phyloP scores from a whole-genome alignment of 2,888 invertebrate genomes.

The Eupsilia transversa region DNA sequence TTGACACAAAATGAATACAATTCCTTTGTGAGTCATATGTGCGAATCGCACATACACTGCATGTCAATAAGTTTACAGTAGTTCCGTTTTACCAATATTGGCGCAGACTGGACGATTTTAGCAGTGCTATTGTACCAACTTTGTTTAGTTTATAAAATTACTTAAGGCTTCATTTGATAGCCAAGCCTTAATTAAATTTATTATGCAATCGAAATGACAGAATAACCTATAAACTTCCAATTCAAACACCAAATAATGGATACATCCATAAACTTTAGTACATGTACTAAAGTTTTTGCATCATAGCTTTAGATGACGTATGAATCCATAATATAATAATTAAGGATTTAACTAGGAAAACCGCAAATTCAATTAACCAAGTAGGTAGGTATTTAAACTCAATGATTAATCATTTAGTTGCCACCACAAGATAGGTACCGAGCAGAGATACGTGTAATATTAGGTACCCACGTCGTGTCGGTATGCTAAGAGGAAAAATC shows the following conservation, averaged over 20 bases:
- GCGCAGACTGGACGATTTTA: slow-evolving; percentile 43
- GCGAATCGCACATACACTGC: slow-evolving; percentile 48
- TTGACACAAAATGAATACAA: slow-evolving; percentile 54
- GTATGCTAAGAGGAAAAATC: slow-evolving; percentile 61
- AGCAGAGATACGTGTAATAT: neutral
- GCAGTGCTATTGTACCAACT: slow-evolving; percentile 42
- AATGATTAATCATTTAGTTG: slow-evolving; percentile 42
- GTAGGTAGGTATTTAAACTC: slow-evolving; percentile 8
- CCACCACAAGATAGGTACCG: slow-evolving; percentile 44
- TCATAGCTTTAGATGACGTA: neutral
- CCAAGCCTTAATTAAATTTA: neutral
- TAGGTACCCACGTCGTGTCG: slow-evolving; percentile 2
- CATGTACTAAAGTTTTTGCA: neutral
- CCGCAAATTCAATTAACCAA: slow-evolving; percentile 45
- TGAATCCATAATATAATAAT: neutral
- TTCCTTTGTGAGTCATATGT: slow-evolving; percentile 60
- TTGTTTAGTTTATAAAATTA: slow-evolving; percentile 20
- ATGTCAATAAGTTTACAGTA: slow-evolving; percentile 56
- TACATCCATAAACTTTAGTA: too few species aligned
- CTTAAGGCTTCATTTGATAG: slow-evolving; percentile 4
- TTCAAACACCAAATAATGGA: neutral
- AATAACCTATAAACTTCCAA: slow-evolving; percentile 1
- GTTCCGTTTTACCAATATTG: slow-evolving; percentile 60
- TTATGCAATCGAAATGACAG: neutral
- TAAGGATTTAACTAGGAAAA: slow-evolving; percentile 45